Conservation (phyloP, 1,140 invertebrate species). For the Cydia amplana region DNA sequence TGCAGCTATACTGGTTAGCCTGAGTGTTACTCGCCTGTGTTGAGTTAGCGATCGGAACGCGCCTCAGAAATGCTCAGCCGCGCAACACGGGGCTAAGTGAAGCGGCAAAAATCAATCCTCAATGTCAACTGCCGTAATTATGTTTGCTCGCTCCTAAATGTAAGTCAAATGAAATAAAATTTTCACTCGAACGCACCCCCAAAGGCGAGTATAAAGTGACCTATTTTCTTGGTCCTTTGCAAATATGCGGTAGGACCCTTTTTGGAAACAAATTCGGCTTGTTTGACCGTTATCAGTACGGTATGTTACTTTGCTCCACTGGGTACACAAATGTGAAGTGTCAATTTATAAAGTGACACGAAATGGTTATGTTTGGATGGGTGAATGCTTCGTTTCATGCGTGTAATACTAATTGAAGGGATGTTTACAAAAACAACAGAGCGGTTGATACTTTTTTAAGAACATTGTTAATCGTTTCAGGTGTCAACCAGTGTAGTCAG, state of each 20-base stretch:
- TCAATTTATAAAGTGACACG: slow-evolving; percentile 29
- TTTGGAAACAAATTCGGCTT: slow-evolving; percentile 15
- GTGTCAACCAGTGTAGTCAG: no score
- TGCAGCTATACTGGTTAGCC: no score
- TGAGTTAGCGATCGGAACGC: background rate
- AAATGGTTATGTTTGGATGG: background rate
- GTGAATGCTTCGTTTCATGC: background rate
- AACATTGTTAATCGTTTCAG: no score
- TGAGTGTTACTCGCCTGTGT: no score
- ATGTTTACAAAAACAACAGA: no score
- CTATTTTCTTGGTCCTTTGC: slow-evolving; percentile 34
- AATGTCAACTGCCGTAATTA: slow-evolving; percentile 27
- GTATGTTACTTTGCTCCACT: slow-evolving; percentile 27
- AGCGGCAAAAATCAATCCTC: slow-evolving; percentile 20
- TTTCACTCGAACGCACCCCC: slow-evolving; percentile 22
- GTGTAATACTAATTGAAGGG: background rate
- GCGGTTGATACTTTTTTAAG: no score
- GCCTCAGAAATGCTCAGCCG: background rate
- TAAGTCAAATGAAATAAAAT: slow-evolving; percentile 32
- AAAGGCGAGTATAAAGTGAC: slow-evolving; percentile 26
- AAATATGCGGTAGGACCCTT: slow-evolving; percentile 31
- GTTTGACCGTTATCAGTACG: slow-evolving; percentile 31
- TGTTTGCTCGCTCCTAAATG: slow-evolving; percentile 25
- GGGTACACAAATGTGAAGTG: slow-evolving; percentile 24
- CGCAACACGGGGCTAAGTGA: background rate